These are phyloP conservation scores for Leuciscus waleckii DNA, from an alignment of 2,797 vertebrate species.

Conservation along the genomic window DNA sequence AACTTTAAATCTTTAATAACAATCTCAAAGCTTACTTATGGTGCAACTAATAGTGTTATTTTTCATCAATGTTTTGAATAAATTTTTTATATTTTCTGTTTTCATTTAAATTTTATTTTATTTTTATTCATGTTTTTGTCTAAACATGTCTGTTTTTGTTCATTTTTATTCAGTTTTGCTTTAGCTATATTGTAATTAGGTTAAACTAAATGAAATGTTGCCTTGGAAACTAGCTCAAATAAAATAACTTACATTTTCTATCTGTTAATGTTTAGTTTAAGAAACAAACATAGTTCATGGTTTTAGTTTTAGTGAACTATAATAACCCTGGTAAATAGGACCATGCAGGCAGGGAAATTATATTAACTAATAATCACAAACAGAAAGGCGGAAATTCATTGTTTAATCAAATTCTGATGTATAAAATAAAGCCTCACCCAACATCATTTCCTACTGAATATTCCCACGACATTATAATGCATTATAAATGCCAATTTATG, in stretches of 20 bases:
- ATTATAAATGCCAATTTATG: not conserved
- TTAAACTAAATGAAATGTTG: conserved; percentile 1
- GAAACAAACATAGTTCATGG: not conserved
- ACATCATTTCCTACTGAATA: not conserved
- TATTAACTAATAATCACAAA: not conserved
- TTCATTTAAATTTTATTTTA: not conserved
- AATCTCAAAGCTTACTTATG: not conserved
- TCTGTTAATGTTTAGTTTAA: no score
- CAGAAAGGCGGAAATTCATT: not conserved
- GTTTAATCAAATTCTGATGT: not conserved
- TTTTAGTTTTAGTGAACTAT: not conserved
- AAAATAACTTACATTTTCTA: no score
- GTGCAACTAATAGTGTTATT: not conserved
- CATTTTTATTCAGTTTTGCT: not conserved
- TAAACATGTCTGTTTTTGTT: no score
- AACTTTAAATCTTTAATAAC: not conserved
- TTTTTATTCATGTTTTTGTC: not conserved
- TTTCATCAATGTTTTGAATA: not conserved
- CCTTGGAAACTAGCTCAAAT: not conserved
- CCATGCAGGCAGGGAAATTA: not conserved
- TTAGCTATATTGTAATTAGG: not conserved
- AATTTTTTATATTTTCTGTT: not conserved
- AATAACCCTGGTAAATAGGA: not conserved
- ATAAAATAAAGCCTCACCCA: not conserved
- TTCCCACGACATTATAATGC: not conserved